A percentile compares a stretch with the other conserved stretches of the same genome.
phyloP scores from a whole-genome alignment of 2,113 vertebrate genomes.

The Cairina moschata region DNA sequence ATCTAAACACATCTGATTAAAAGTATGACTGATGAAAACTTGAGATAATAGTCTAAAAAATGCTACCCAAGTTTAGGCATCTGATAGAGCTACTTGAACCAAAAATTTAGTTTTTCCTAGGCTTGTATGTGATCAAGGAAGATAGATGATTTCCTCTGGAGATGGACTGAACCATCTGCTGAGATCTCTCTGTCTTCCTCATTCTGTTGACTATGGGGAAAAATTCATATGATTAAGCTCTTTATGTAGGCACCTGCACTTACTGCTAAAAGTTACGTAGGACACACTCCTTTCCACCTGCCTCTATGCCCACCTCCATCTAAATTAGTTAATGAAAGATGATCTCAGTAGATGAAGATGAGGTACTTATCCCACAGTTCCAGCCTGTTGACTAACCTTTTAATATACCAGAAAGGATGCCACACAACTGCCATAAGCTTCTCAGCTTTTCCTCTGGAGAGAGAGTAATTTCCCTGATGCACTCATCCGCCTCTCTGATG shows the following conservation, averaged over 20 bases:
- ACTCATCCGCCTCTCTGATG: background rate
- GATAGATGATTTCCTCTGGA: background rate
- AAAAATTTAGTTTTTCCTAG: background rate
- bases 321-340: background rate
- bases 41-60: background rate
- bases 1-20: background rate
- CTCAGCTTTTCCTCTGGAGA: background rate
- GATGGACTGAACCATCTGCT: background rate
- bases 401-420: background rate
- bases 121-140: background rate
- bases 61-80: background rate
- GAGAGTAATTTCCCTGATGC: background rate
- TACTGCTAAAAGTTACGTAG: background rate
- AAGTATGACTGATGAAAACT: background rate
- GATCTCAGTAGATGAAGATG: background rate
- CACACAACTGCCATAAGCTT: background rate
- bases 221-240: background rate
- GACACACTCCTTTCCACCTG: background rate
- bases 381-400: background rate
- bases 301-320: rapidly evolving
- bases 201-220: background rate
- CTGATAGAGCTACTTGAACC: background rate
- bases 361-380: background rate
- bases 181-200: background rate
- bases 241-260: background rate